Percentiles rank a stretch among this genome's conserved stretches.
phyloP scores from a whole-genome alignment of 2,888 invertebrate genomes.

The Halictus ligatus region DNA sequence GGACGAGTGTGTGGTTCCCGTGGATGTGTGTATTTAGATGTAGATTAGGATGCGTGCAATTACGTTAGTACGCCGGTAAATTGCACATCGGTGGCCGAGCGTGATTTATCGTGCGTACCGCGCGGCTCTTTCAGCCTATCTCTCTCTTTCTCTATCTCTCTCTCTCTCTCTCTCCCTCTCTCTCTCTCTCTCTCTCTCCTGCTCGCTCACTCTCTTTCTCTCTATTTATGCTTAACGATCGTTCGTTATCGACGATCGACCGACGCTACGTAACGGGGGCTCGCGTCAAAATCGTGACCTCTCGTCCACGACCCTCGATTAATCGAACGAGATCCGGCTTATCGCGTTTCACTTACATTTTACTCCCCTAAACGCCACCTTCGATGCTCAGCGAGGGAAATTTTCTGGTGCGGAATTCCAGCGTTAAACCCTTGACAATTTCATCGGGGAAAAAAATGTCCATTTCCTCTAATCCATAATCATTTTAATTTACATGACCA shows the following conservation, averaged over 20 bases:
- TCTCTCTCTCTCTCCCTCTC: too few relatives aligned
- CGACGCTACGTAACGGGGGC: conserved; percentile 1
- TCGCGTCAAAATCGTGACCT: conserved; percentile 21
- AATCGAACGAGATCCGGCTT: neutral
- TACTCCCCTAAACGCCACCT: neutral
- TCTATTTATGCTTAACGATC: conserved; percentile 68
- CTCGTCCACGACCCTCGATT: conserved; percentile 14
- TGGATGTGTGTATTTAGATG: conserved; percentile 65
- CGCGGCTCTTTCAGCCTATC: conserved; percentile 54
- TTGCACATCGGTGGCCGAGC: conserved; percentile 54
- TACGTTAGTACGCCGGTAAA: conserved; percentile 59
- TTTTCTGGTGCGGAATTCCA: neutral
- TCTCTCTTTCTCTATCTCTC: neutral
- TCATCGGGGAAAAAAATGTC: too few relatives aligned
- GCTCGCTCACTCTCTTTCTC: neutral
- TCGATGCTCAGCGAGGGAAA: neutral
- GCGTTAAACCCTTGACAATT: neutral
- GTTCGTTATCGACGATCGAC: conserved; percentile 60
- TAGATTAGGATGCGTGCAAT: conserved; percentile 67
- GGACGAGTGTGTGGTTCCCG: conserved; percentile 31
- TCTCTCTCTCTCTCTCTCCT: too few relatives aligned
- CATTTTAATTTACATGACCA: neutral
- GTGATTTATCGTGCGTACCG: conserved; percentile 72
- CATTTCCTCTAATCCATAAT: neutral
- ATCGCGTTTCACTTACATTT: neutral